A percentile compares a stretch with the other conserved stretches of the same genome.
These are phyloP conservation scores for Trachythela sp. DNA, from an alignment of 64 coral and sea anemone species.

Conservation along the genomic window DNA sequence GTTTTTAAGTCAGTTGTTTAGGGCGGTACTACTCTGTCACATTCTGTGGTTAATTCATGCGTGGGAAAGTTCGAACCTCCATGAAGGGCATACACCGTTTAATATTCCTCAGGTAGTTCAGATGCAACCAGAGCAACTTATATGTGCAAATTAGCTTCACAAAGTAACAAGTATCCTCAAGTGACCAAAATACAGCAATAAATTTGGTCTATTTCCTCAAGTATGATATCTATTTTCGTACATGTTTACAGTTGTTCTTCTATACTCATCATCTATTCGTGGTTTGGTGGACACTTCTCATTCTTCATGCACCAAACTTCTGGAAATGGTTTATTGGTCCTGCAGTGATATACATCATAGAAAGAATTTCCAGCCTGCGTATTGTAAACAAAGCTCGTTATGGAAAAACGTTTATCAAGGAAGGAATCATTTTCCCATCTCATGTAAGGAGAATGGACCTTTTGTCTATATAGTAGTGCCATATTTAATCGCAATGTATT, in stretches of 20 bases:
- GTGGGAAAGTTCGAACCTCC: too few relatives aligned
- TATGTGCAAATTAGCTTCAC: too few relatives aligned
- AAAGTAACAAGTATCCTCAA: too few relatives aligned
- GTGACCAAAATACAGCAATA: too few relatives aligned
- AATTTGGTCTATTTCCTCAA: not conserved
- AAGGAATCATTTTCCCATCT: constrained; percentile 2
- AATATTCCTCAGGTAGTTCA: too few relatives aligned
- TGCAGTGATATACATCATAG: not conserved
- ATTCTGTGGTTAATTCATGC: too few relatives aligned
- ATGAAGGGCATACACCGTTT: too few relatives aligned
- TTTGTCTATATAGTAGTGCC: too few relatives aligned
- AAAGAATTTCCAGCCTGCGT: not conserved
- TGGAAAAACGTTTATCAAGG: constrained; percentile 11
- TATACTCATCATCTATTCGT: constrained; percentile 11
- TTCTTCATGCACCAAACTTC: constrained; percentile 12
- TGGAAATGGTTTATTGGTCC: constrained; percentile 18
- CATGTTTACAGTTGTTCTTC: not conserved
- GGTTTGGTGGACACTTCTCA: constrained; percentile 12
- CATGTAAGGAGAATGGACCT: not conserved
- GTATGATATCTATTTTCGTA: not conserved
- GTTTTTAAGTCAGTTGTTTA: too few relatives aligned
- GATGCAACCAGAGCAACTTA: too few relatives aligned
- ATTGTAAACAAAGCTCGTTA: not conserved
- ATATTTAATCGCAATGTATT: too few relatives aligned
- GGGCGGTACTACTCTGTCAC: too few relatives aligned